Evolutionary conservation across 2,797 vertebrate species (phyloP).

Genomic region (Arrhamphus sclerolepis): DNA sequence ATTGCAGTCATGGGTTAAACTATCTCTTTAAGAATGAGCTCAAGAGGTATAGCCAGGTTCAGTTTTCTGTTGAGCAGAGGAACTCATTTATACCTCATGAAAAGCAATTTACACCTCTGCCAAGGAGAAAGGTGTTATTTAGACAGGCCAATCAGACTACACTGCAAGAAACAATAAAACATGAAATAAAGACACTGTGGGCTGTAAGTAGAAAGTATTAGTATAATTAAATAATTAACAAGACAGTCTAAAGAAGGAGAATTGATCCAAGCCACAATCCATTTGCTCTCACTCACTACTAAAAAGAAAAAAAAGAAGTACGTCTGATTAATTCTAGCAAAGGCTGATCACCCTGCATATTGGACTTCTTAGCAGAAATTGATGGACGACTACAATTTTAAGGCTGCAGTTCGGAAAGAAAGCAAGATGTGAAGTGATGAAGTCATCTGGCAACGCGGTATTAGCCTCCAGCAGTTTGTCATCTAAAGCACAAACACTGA

Average conservation of each 20-base stretch:
- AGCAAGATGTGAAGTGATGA: constrained; percentile 15
- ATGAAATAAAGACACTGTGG: constrained; percentile 29
- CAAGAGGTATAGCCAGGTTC: constrained; percentile 21
- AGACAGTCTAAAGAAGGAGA: constrained; percentile 22
- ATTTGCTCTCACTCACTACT: constrained; percentile 9
- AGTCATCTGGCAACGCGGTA: constrained; percentile 7
- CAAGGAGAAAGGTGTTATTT: constrained; percentile 45
- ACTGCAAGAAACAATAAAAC: constrained; percentile 42
- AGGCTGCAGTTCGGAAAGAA: constrained; percentile 7
- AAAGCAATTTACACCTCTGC: constrained; percentile 56
- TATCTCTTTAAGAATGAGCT: constrained; percentile 14
- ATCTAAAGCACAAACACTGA: constrained; percentile 36
- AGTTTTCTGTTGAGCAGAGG: constrained; percentile 25
- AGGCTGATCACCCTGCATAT: constrained; percentile 13
- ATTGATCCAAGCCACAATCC: constrained; percentile 36
- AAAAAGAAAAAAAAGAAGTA: not conserved
- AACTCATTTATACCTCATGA: constrained; percentile 57
- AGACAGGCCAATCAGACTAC: constrained; percentile 44
- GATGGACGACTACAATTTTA: constrained; percentile 2
- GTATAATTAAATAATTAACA: constrained; percentile 50
- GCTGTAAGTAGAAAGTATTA: constrained; percentile 37
- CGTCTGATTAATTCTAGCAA: constrained; percentile 29
- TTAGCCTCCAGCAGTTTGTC: constrained; percentile 40
- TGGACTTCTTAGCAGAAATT: constrained; percentile 6
- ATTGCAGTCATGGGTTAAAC: not conserved